Evolutionary conservation across 2,888 invertebrate genomes (phyloP).

Genomic region (Apomyelois bistriatella): DNA sequence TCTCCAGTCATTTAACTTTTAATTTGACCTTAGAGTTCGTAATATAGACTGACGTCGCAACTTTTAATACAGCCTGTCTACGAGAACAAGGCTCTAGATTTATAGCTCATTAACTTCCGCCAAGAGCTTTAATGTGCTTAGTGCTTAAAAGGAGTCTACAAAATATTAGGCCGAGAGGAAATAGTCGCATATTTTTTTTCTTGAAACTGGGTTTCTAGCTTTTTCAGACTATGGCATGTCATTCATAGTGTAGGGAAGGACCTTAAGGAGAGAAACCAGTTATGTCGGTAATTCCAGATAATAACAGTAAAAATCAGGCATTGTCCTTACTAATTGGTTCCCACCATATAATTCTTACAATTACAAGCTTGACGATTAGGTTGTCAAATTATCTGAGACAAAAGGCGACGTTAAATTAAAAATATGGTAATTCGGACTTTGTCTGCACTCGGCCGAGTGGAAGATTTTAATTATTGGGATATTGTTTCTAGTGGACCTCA

Average conservation of each 20-base stretch:
- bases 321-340: background rate
- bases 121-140: background rate
- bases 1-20: background rate
- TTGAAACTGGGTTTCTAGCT: too few species aligned
- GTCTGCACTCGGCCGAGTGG: conserved; percentile 65
- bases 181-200: background rate
- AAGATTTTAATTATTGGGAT: conserved; percentile 75
- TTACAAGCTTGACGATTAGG: conserved; percentile 59
- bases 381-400: conserved; percentile 61
- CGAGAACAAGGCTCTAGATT: background rate
- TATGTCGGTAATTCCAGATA: too few species aligned
- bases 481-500: conserved; percentile 34
- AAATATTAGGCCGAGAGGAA: background rate
- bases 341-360: conserved; percentile 26
- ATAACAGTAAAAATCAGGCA: background rate
- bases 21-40: background rate
- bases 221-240: too few species aligned
- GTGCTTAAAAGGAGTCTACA: background rate
- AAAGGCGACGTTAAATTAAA: conserved; percentile 60
- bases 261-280: too few species aligned
- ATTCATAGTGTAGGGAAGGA: too few species aligned
- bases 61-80: conserved; percentile 1
- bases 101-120: background rate
- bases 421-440: conserved; percentile 75
- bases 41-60: background rate